phyloP scores from a whole-genome alignment of 1,140 invertebrate genomes.

The Sitophilus oryzae region DNA sequence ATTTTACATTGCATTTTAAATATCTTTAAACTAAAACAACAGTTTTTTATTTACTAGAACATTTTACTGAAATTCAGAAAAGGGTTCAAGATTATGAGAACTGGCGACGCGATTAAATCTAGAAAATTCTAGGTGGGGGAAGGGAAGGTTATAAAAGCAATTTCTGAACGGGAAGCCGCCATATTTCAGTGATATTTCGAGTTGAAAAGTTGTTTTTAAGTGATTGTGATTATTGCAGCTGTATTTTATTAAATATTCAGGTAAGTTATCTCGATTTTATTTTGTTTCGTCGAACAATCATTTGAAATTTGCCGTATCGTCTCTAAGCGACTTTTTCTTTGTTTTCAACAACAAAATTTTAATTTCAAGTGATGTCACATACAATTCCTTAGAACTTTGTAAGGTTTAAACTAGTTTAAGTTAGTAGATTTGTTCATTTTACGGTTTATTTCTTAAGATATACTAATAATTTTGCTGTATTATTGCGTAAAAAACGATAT shows the following conservation, averaged over 20 bases:
- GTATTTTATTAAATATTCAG: slow-evolving; percentile 7
- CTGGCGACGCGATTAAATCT: slow-evolving; percentile 21
- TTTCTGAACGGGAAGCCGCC: neutral
- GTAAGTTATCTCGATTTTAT: neutral
- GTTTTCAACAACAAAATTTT: no score
- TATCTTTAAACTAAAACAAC: no score
- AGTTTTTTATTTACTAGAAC: neutral
- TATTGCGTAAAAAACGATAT: no score
- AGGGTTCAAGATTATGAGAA: neutral
- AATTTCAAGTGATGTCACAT: no score
- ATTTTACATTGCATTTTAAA: no score
- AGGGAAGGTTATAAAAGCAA: slow-evolving; percentile 23
- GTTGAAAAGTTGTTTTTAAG: neutral
- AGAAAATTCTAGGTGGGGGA: slow-evolving; percentile 23
- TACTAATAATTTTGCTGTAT: no score
- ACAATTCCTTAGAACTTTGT: no score
- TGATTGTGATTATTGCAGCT: neutral
- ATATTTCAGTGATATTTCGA: neutral
- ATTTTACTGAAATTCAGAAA: neutral
- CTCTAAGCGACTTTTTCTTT: slow-evolving; percentile 16
- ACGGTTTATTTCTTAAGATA: no score
- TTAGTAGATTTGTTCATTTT: no score
- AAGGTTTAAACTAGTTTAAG: no score
- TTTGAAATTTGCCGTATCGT: neutral
- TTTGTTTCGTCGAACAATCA: no score